Base-by-base conservation (phyloP, 2,797 vertebrate species). In the Acanthiza pusilla region DNA sequence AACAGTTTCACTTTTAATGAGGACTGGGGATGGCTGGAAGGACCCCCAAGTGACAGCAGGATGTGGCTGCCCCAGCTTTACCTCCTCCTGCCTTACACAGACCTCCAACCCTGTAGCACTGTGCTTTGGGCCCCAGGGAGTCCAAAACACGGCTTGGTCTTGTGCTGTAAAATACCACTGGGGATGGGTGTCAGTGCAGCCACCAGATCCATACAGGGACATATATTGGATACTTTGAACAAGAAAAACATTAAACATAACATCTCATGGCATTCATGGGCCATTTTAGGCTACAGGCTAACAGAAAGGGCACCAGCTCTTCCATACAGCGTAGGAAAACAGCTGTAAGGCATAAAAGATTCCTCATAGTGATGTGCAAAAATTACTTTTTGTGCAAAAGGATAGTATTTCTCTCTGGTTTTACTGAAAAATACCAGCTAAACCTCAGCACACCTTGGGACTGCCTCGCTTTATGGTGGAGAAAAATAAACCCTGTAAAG, bases 251-350 rank as follows among this genome's bases (percentile, higher is more conserved):
- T 29, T 61, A n/a, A 40, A 83, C 48, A 54, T 30, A 20, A 16
- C 23, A 48, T n/a, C 32, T 84, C 18, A 1, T n/a, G 16, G 27
- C 30, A 76, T 50, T 68, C 14, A 1, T 0, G 0, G 43, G 34
- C 36, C 5, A 10, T 62, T 81, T 80, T 65, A 85, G 29, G 17
- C 30, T 80, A 15, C 38, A 65, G 23, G 25, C 10, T 83, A 67
- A 54, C 27, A 47, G n/a, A 43, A 87, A 14, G 17, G 36, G 23
- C 8, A 71, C 4, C 11, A 47, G 25, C 5, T 76, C 19, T 86
- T 83, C 60, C 26, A 60, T 5, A 48, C 14, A 78, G 42, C 19
- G 13, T 68, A 68, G 25, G 27, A 53, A 48, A 72, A 51, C 34
- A 71, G 15, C 30, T 60, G 20, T 34, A 63, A 74, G 27, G 45